Evolutionary conservation across 2,113 vertebrate species (phyloP), one percentile per base, ranked within the genome.

Genomic region (Protomyctophum bolini): DNA sequence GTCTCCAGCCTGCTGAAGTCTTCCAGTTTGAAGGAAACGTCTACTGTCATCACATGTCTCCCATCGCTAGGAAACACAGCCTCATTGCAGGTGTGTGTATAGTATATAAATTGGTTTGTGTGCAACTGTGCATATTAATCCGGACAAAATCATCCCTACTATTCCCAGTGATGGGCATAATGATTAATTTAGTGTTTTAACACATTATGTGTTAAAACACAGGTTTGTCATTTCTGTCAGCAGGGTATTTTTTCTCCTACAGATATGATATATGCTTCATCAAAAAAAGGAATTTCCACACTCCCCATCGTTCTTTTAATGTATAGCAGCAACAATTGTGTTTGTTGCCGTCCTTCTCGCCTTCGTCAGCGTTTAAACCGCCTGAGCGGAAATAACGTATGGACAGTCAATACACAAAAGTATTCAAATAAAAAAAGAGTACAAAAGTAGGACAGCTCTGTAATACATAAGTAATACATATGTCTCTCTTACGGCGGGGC

Each of bases 31-130:
- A 98, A 56, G 95, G 87, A 65, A 96, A 94, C 41, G 92, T 99
- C 75, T 99, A 99, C 82, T 95, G 94, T 82, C 98, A 99, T 87
- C 97, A 99, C 76, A 95, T 98, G 93, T 99, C 97, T 81, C 95
- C 96, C 70, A 73, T 97, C 48, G 95, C 97, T 80, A 95, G 93
- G 77, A 96, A 95, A 61, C 97, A 99, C 88, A 96, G 94, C 86
- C 94, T 99, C 75, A 91, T 99, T 87, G 98, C 97, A 95, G 97
- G 97, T 99, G 84, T 64, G 93, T 80, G 62, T 64, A 7, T n/a
- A 66, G 6, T 78, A 45, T 11, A n/a, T 33, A n/a, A 1, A 33
- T 62, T 6, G 66, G 9, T 70, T 10, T 28, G 7, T n/a, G n/a
- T n/a, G 28, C n/a, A 12, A 7, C 10, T 66, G n/a, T 14, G 10